Base-by-base conservation (phyloP, 2,888 invertebrate genomes). In the Serrognathus titanus region DNA sequence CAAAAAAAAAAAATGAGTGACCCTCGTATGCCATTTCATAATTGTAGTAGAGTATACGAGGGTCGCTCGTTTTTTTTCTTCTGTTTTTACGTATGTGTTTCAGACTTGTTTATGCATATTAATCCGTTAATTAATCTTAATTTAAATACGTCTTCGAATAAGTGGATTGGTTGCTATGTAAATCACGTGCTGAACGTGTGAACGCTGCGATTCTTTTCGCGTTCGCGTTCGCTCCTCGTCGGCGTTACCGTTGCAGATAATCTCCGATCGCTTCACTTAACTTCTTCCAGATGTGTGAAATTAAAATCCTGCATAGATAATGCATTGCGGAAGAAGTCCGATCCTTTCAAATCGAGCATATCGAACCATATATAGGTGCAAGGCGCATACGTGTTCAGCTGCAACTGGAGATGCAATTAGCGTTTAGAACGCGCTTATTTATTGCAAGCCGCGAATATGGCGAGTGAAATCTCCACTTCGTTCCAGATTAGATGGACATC, bases 381-480 rank as follows among this genome's bases (percentile, higher is more conserved):
- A 12, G 11, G 12, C 12, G 40, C 40, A 12, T 11, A 11, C 24
- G 24, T 11, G 40, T 40, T 13, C 11, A 40, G 40, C 11, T 40
- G 40, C 40, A 13, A 40, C 11, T 49, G 37, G 48, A 54, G 48
- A 43, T 43, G 49, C 49, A 54, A 54, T 54, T 54, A 54, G 49
- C 40, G 48, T 35, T 12, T 48, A 40, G 48, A 38, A 40, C 48
- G 47, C 48, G 48, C 53, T 53, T 48, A 54, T 48, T 54, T 48
- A 54, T 35, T 49, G 43, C 54, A 43, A 31, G 48, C 48, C 43
- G 41, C 54, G 37, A 54, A 54, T 54, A 54, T 41, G 54, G 54
- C 48, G 54, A 54, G 54, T 54, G 49, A 54, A 54, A 54, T 54
- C 54, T 49, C 41, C 38, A 39, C 49, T 39, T 31, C 31, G 43